A percentile compares a stretch with the other conserved stretches of the same genome.
These are phyloP conservation scores for Hippolais icterina DNA, from an alignment of 2,113 vertebrate species.

Conservation along the genomic window DNA sequence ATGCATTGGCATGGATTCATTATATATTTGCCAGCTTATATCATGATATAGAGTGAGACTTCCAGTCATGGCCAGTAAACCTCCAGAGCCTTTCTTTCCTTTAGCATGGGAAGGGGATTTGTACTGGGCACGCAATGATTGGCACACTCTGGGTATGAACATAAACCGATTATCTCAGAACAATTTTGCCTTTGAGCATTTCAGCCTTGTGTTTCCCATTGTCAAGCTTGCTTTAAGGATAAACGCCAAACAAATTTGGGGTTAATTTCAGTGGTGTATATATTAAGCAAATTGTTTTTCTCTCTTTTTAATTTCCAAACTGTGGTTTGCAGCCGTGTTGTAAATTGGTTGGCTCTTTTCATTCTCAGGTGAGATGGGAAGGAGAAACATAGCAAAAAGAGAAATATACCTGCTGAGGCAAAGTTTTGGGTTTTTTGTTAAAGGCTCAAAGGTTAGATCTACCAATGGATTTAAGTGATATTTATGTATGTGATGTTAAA, in stretches of 20 bases:
- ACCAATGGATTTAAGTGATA: background rate
- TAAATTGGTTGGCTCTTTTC: background rate
- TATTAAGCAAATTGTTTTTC: background rate
- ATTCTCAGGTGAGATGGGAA: background rate
- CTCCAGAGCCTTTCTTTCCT: background rate
- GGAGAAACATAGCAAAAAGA: background rate
- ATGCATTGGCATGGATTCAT: background rate
- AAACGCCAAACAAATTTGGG: background rate
- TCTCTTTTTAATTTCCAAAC: background rate
- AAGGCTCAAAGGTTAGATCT: background rate
- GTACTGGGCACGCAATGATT: background rate
- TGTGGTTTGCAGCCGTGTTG: background rate
- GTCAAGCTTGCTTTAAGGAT: background rate
- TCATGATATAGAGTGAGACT: background rate
- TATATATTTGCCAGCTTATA: background rate
- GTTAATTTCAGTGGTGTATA: background rate
- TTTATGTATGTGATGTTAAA: background rate
- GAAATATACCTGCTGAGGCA: background rate
- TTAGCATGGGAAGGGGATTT: background rate
- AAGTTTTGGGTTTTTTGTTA: background rate
- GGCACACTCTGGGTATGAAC: background rate
- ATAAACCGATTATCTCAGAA: background rate
- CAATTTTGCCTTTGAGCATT: slow-evolving; percentile 5
- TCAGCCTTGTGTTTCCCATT: background rate
- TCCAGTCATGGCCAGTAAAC: background rate